A percentile compares a stretch with the other conserved stretches of the same genome.
phyloP scores from a whole-genome alignment of 2,797 vertebrate species.

The Carapus acus region DNA sequence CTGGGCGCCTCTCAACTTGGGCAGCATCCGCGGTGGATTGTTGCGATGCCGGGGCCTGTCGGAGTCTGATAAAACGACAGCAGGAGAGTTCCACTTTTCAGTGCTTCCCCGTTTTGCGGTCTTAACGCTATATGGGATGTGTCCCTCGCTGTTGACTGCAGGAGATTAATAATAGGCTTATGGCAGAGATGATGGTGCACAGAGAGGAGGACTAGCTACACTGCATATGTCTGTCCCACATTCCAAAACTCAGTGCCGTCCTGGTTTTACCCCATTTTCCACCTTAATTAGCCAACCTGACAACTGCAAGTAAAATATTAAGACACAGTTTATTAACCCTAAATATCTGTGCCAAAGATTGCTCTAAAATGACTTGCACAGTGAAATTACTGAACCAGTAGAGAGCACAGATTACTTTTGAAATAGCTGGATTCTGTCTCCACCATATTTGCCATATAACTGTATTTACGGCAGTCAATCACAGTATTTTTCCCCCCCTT shows the following conservation, averaged over 20 bases:
- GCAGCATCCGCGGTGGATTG: constrained; percentile 28
- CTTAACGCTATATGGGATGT: constrained; percentile 41
- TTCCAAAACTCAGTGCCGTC: constrained; percentile 19
- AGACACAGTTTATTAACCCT: too few relatives aligned
- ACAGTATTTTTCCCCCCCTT: too few relatives aligned
- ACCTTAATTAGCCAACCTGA: constrained; percentile 3
- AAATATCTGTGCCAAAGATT: too few relatives aligned
- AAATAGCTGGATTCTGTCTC: too few relatives aligned
- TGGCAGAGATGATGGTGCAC: constrained; percentile 24
- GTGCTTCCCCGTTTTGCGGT: constrained; percentile 30
- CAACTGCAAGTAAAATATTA: neutral
- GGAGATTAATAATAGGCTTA: constrained; percentile 43
- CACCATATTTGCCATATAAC: too few relatives aligned
- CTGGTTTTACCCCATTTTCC: constrained; percentile 4
- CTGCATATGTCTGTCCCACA: constrained; percentile 23
- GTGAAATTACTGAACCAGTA: too few relatives aligned
- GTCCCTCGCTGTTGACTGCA: constrained; percentile 41
- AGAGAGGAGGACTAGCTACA: constrained; percentile 15
- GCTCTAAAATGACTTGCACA: too few relatives aligned
- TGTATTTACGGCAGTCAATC: too few relatives aligned
- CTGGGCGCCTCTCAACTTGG: constrained; percentile 27
- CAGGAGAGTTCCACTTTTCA: constrained; percentile 16
- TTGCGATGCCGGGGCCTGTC: constrained; percentile 36
- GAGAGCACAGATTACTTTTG: too few relatives aligned
- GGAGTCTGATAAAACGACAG: constrained; percentile 27